Percentiles rank a stretch among this genome's conserved stretches.
Evolutionary conservation across 2,797 vertebrate genomes (phyloP).

Genomic region (Australoheros facetus): DNA sequence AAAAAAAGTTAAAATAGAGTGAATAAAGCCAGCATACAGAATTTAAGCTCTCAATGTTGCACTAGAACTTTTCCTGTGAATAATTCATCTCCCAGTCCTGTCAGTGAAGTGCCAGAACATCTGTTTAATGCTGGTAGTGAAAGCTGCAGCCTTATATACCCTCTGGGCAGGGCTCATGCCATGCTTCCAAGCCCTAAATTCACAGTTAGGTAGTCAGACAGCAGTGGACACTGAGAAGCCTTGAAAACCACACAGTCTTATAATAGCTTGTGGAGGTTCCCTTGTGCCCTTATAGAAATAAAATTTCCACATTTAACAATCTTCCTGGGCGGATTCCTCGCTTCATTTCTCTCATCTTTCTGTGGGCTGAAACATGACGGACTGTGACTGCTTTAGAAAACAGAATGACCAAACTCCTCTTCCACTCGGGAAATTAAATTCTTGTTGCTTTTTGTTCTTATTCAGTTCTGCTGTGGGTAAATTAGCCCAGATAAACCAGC

Average conservation of each 20-base stretch:
- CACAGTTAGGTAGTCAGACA: constrained; percentile 69
- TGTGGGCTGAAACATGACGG: constrained; percentile 49
- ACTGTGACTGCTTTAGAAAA: constrained; percentile 55
- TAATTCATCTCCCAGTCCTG: constrained; percentile 44
- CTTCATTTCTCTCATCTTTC: constrained; percentile 51
- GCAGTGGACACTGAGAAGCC: constrained; percentile 66
- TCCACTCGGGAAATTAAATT: constrained; percentile 37
- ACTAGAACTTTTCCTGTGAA: constrained; percentile 48
- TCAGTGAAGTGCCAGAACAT: constrained; percentile 64
- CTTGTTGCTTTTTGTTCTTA: constrained; percentile 28
- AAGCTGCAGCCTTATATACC: constrained; percentile 63
- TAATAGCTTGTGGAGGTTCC: constrained; percentile 73
- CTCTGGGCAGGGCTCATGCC: constrained; percentile 65
- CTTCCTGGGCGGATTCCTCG: constrained; percentile 60
- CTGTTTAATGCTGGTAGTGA: constrained; percentile 63
- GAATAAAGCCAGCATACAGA: constrained; percentile 9
- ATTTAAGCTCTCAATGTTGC: constrained; percentile 29
- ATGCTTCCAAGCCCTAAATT: constrained; percentile 72
- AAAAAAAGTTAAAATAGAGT: neutral
- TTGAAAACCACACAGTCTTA: constrained; percentile 70
- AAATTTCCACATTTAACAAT: constrained; percentile 74
- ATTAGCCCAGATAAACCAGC: constrained; percentile 11
- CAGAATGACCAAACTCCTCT: constrained; percentile 42
- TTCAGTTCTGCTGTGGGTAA: constrained; percentile 30
- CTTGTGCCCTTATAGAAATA: constrained; percentile 73